Evolutionary conservation across 2,113 vertebrate species (phyloP), one percentile per base, ranked within the genome.

Genomic region (Grallaria varia): DNA sequence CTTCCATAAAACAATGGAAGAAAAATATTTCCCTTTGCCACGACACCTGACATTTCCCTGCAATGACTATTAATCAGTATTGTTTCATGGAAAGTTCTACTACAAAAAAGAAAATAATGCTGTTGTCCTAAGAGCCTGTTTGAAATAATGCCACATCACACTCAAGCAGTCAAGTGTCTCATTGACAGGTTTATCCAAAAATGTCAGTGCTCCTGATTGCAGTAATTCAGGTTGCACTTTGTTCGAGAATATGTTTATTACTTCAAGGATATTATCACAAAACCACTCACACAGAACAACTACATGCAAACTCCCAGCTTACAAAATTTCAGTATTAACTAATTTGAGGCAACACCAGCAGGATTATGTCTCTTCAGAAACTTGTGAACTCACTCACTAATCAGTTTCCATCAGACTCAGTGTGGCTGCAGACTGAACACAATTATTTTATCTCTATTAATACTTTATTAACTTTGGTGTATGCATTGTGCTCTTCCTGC

Each of bases 121-220:
- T 58, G 86, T 75, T 81, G 30, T 80, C n/a, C 47, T 80, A 72
- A 67, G n/a, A 87, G 40, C 28, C 37, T 62, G 37, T 52, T 75
- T 90, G 86, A 96, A 94, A 73, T 44, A 62, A 84, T 16, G 40
- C 68, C 59, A 83, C 31, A 33, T 13, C 55, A 55, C 83, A 89
- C 28, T 20, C n/a, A 53, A 53, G 56, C 3, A 40, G 56, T 59
- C 3, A 91, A 90, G 35, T 25, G 33, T 58, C 2, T 0, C 56
- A 66, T 8, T 80, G 73, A 93, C 49, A 66, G 47, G 39, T 91
- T 84, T 95, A 83, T 81, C 83, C 62, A 78, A 79, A 95, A 78
- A 81, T n/a, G 14, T 60, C 45, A 62, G 11, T 79, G 63, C 75
- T 83, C 56, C 58, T 78, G 74, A 80, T 23, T 58, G 64, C 50